Evolutionary conservation across 2,113 vertebrate genomes (phyloP), one percentile per base, ranked within the genome.

Genomic region (human (Homo sapiens)): DNA sequence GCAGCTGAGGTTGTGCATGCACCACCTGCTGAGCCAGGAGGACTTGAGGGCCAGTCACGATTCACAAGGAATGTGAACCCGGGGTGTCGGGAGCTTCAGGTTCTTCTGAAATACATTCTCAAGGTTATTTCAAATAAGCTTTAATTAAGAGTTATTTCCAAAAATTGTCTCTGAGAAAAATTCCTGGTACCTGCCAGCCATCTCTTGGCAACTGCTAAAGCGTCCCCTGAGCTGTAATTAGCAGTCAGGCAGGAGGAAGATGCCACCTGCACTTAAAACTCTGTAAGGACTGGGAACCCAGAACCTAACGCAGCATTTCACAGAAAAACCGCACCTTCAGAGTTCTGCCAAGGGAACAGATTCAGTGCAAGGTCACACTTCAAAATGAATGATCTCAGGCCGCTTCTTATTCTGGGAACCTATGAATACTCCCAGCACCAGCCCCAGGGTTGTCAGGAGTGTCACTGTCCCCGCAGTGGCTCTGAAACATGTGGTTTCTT

Each of bases 111-210:
- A 89, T 52, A 88, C 80, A 88, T n/a, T 68, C 32, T 93, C 61
- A 92, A 96, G 79, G 38, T 96, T 91, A 96, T 90, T 97, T 90
- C 45, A 52, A 95, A 90, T 80, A 88, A 96, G 70, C 64, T 89
- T 96, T 96, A 85, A 95, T 96, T 97, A 90, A 93, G 76, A 93
- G 64, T 95, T 52, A 94, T 95, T 96, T 97, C 85, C 72, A 90
- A 96, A 97, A 97, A 96, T 2, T 18, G 48, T 61, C 76, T 82
- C 70, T 20, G 64, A 93, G 87, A 94, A 97, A 97, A 96, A 97
- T 96, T 97, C 80, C 92, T 90, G 88, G 72, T 96, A 97, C 35
- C 61, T 96, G 90, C 23, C 0, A 23, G 80, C 80, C 52, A 97
- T 95, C 94, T 97, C 97, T n/a, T 76, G 95, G 94, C 94, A 96